A percentile compares a stretch with the other conserved stretches of the same genome.
Conservation (phyloP, 2,888 invertebrate genomes). For the Acanthoscelides obtectus region DNA sequence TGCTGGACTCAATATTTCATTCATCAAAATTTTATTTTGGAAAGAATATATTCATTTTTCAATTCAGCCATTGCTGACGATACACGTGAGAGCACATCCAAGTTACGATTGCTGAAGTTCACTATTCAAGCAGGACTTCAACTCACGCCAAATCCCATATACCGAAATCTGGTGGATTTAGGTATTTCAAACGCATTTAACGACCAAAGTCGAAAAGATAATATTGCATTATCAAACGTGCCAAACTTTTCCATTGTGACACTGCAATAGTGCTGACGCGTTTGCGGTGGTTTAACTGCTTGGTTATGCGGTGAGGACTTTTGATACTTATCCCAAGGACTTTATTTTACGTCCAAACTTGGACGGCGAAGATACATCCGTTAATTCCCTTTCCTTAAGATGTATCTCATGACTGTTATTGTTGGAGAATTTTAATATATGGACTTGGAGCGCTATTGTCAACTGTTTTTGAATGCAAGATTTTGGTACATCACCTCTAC, state of each 20-base stretch:
- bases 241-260: neutral
- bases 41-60: too few relatives aligned
- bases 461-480: neutral
- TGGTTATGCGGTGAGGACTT: conserved; percentile 29
- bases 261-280: conserved; percentile 1
- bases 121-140: neutral
- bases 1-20: too few relatives aligned
- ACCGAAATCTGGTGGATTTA: neutral
- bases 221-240: conserved; percentile 8
- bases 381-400: conserved; percentile 22
- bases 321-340: conserved; percentile 30
- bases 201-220: conserved; percentile 6
- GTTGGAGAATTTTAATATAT: conserved; percentile 28
- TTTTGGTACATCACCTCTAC: neutral
- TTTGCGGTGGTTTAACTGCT: neutral
- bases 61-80: too few relatives aligned
- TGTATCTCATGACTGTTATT: conserved; percentile 28
- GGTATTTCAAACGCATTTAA: conserved; percentile 4
- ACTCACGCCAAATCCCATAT: too few relatives aligned
- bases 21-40: too few relatives aligned
- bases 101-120: too few relatives aligned
- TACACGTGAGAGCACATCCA: too few relatives aligned
- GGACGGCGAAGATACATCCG: conserved; percentile 13
- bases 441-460: neutral
- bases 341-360: conserved; percentile 33